Conservation (phyloP, 2,888 invertebrate species). For the Mesopsocus fuscifrons region DNA sequence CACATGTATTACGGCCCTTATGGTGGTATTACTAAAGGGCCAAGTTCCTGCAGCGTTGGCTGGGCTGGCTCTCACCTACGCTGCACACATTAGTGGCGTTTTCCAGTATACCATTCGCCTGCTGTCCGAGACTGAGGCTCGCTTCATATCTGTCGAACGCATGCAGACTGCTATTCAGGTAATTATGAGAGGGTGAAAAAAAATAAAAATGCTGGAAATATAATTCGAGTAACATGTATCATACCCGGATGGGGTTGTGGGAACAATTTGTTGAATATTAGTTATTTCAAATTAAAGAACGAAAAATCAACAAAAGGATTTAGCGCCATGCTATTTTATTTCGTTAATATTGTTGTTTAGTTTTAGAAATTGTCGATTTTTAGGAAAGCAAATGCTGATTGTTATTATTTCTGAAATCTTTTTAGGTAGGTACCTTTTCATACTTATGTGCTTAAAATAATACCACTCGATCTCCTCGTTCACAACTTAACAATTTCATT, state of each 20-base stretch:
- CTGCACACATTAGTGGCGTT: slow-evolving; percentile 35
- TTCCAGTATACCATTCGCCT: slow-evolving; percentile 33
- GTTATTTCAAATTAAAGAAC: no score
- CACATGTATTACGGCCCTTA: slow-evolving; percentile 27
- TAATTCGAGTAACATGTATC: not conserved
- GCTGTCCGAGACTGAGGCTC: slow-evolving; percentile 28
- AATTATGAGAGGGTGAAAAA: slow-evolving; percentile 9
- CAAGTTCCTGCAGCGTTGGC: slow-evolving; percentile 32
- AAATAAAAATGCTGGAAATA: not conserved
- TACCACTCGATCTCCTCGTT: no score
- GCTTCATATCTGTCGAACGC: slow-evolving; percentile 30
- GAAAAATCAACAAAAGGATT: no score
- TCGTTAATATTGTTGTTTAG: no score
- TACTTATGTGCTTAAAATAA: no score
- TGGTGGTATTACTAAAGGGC: slow-evolving; percentile 28
- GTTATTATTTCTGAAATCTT: no score
- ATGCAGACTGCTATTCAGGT: slow-evolving; percentile 24
- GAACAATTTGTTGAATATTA: no score
- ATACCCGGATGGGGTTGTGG: not conserved
- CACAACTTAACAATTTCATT: no score
- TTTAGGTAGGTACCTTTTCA: no score
- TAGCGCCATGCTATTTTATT: no score
- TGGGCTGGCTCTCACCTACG: slow-evolving; percentile 39
- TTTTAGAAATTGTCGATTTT: no score
- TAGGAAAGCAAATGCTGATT: no score